These are phyloP conservation scores for Andrena trimmerana DNA, from an alignment of 2,888 invertebrate species.

Conservation along the genomic window DNA sequence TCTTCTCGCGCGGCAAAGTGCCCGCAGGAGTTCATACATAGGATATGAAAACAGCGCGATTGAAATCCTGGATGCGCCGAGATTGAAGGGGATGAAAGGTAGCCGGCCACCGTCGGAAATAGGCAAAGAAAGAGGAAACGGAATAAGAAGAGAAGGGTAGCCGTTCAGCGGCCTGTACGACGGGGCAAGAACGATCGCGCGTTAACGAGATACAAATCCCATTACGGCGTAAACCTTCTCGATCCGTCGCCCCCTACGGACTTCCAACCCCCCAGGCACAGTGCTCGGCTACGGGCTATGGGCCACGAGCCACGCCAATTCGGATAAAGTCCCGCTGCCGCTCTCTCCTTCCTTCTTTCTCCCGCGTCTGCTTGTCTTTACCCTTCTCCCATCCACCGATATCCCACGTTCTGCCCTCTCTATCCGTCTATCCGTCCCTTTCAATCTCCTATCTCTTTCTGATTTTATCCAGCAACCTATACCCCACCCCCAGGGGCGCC, in stretches of 20 bases:
- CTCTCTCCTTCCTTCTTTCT: constrained; percentile 47
- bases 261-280: constrained; percentile 77
- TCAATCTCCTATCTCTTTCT: constrained; percentile 54
- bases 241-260: constrained; percentile 84
- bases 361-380: constrained; percentile 22
- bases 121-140: constrained; percentile 55
- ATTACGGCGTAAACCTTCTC: constrained; percentile 84
- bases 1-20: no score
- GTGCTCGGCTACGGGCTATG: constrained; percentile 77
- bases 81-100: constrained; percentile 28
- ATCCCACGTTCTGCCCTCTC: constrained; percentile 28
- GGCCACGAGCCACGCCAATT: constrained; percentile 83
- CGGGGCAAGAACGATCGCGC: constrained; percentile 84
- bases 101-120: constrained; percentile 56
- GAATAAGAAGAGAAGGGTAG: constrained; percentile 55
- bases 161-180: constrained; percentile 77
- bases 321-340: constrained; percentile 79
- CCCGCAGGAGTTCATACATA: no score
- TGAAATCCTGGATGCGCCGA: constrained; percentile 57
- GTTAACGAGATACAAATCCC: constrained; percentile 86
- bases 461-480: constrained; percentile 67
- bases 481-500: constrained; percentile 68
- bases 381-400: constrained; percentile 20
- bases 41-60: constrained; percentile 73
- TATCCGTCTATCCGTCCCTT: constrained; percentile 51